phyloP scores from a whole-genome alignment of 2,888 invertebrate genomes.

The Melolontha melolontha region DNA sequence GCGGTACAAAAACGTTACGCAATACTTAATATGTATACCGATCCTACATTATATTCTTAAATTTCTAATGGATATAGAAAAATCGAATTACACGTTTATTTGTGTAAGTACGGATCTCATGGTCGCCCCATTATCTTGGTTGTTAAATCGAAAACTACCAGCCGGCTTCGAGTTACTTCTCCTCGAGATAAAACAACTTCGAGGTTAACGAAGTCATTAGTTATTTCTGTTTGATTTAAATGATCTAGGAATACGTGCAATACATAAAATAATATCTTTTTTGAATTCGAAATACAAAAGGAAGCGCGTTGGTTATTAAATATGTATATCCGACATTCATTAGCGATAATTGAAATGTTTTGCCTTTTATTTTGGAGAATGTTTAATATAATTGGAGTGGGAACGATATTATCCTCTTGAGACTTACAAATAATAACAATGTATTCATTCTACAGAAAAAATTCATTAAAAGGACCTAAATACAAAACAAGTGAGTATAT shows the following conservation, averaged over 20 bases:
- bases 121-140: constrained; percentile 1
- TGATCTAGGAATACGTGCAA: constrained; percentile 40
- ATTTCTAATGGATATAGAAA: constrained; percentile 1
- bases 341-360: background rate
- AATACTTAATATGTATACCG: background rate
- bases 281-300: no score
- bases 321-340: no score
- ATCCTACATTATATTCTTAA: background rate
- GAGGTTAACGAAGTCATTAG: constrained; percentile 51
- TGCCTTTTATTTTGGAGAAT: background rate
- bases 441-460: no score
- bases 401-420: no score
- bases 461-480: no score
- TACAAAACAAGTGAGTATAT: no score
- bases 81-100: background rate
- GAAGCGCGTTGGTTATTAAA: no score
- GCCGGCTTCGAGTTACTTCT: constrained; percentile 36
- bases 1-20: no score
- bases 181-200: constrained; percentile 21
- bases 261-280: no score
- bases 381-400: no score
- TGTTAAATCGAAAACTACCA: constrained; percentile 7
- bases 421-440: no score
- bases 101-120: no score
- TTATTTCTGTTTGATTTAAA: constrained; percentile 44